Conservation (phyloP, 2,888 invertebrate species). For the Alviniconcha strummeri region DNA sequence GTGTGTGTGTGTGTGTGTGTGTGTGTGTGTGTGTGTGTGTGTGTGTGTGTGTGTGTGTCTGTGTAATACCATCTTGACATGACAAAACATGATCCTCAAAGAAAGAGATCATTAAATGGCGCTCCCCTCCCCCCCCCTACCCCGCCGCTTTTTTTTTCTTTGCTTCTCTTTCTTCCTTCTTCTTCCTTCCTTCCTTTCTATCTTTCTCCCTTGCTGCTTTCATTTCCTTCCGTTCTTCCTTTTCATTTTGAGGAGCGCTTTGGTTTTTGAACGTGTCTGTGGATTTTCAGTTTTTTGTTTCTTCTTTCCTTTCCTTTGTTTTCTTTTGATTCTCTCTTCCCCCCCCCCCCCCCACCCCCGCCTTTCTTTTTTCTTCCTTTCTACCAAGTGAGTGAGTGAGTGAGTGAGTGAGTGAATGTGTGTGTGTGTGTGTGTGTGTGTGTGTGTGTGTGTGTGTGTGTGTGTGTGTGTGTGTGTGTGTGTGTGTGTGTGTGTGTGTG, state of each 20-base stretch:
- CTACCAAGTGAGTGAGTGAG: no score
- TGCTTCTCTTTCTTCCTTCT: background rate
- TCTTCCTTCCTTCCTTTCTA: background rate
- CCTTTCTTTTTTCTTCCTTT: background rate
- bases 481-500: slow-evolving; percentile 7
- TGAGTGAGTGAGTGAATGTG: no score
- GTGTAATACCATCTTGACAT: no score
- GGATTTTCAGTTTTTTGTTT: background rate
- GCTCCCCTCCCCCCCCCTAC: background rate
- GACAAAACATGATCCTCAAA: no score
- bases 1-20: no score
- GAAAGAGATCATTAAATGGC: no score
- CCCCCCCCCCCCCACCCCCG: background rate
- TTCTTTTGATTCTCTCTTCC: background rate
- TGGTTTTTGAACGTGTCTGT: no score
- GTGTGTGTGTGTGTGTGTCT: no score
- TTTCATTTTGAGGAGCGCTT: no score
- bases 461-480: background rate
- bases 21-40: no score
- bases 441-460: slow-evolving; percentile 1
- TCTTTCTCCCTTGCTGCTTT: slow-evolving; percentile 2
- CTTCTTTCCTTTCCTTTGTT: background rate
- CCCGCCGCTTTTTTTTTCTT: background rate
- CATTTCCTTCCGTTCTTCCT: background rate
- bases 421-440: slow-evolving; percentile 8